Percentiles rank a stretch among this genome's conserved stretches.
phyloP scores from a whole-genome alignment of 1,140 invertebrate species.

The Drosophila asahinai region DNA sequence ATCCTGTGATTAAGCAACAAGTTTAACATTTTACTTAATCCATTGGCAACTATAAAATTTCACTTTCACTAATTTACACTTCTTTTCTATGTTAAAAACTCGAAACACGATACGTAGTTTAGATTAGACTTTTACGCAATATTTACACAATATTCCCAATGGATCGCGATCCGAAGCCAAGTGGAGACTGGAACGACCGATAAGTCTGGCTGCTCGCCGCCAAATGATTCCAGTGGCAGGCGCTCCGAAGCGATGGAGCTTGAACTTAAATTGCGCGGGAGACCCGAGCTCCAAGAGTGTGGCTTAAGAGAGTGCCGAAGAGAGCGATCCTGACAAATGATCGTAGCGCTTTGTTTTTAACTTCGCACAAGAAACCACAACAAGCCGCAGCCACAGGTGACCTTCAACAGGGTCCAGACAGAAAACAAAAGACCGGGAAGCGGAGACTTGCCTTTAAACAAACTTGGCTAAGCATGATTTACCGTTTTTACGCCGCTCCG shows the following conservation, averaged over 20 bases:
- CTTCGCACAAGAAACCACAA: slow-evolving; percentile 3
- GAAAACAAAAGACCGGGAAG: slow-evolving; percentile 52
- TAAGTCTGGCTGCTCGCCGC: slow-evolving; percentile 43
- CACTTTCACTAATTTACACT: slow-evolving; percentile 14
- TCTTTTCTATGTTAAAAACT: not conserved
- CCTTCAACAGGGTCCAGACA: slow-evolving; percentile 41
- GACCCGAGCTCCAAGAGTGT: not conserved
- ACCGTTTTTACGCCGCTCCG: slow-evolving; percentile 30
- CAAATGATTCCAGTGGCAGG: slow-evolving; percentile 45
- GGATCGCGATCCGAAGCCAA: slow-evolving; percentile 22
- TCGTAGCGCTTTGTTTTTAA: slow-evolving; percentile 3
- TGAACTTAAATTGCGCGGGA: not conserved
- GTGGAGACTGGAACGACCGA: slow-evolving; percentile 52
- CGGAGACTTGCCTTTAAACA: slow-evolving; percentile 17
- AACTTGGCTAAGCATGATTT: slow-evolving; percentile 49
- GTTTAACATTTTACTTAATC: slow-evolving; percentile 1
- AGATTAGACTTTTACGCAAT: slow-evolving; percentile 9
- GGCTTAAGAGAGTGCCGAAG: slow-evolving; percentile 13
- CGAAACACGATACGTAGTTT: not conserved
- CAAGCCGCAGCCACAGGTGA: slow-evolving; percentile 10
- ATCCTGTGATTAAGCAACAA: slow-evolving; percentile 13
- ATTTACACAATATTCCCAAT: slow-evolving; percentile 36
- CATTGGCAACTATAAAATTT: not conserved
- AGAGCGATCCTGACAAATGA: slow-evolving; percentile 32
- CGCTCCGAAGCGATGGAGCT: slow-evolving; percentile 31